These are phyloP conservation scores for Camponotus floridanus DNA, from an alignment of 1,140 invertebrate species.

Conservation along the genomic window DNA sequence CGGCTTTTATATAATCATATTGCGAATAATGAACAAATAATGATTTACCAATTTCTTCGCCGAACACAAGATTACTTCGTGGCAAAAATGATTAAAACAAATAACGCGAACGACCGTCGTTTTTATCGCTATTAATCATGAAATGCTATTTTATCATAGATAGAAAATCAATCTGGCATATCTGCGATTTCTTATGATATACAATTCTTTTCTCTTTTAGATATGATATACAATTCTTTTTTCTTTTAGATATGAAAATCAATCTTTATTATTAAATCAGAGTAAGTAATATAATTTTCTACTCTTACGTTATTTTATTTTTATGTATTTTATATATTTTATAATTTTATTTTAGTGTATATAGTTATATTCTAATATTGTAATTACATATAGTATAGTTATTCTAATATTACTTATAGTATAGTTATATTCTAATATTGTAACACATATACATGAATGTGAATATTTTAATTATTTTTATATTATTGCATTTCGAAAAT, in stretches of 20 bases:
- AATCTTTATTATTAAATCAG: background rate
- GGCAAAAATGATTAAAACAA: slow-evolving; percentile 4
- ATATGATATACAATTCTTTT: background rate
- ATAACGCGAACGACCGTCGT: background rate
- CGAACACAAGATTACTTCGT: background rate
- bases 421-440: background rate
- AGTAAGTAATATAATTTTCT: background rate
- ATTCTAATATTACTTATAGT: background rate
- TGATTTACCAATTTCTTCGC: slow-evolving; percentile 5
- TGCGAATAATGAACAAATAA: background rate
- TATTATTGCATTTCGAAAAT: background rate
- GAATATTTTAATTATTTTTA: background rate
- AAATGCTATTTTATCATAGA: background rate
- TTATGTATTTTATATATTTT: background rate
- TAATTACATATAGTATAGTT: background rate
- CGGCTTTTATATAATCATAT: slow-evolving; percentile 40
- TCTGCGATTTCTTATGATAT: background rate
- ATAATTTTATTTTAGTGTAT: background rate
- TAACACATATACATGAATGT: too few relatives aligned
- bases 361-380: too few relatives aligned
- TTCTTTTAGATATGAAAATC: background rate
- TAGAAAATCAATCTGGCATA: background rate
- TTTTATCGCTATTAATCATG: background rate
- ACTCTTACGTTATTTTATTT: background rate
- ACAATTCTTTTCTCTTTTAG: background rate